A percentile compares a stretch with the other conserved stretches of the same genome.
These are phyloP conservation scores for Drosophila watanabei DNA, from an alignment of 1,140 invertebrate species.

Conservation along the genomic window DNA sequence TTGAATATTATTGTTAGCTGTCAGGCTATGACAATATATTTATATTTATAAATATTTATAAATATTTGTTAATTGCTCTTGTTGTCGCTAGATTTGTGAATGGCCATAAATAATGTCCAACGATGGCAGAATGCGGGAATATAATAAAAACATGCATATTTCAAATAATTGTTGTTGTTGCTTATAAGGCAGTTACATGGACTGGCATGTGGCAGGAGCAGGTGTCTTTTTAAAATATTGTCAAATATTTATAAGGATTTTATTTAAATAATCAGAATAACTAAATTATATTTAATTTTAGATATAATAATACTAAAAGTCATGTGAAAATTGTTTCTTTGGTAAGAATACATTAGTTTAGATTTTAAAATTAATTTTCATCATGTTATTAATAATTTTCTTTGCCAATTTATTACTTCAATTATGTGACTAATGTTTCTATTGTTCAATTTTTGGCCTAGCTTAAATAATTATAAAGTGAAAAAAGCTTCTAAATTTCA, in stretches of 20 bases:
- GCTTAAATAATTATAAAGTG: slow-evolving; percentile 4
- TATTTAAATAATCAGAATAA: not conserved
- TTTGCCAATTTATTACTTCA: not conserved
- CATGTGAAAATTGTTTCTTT: not conserved
- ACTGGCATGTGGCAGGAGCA: slow-evolving; percentile 2
- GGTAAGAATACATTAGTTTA: not conserved
- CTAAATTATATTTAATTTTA: not conserved
- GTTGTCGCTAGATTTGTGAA: slow-evolving; percentile 31
- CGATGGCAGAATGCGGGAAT: not conserved
- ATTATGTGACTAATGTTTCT: not conserved
- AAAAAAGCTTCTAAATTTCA: not conserved
- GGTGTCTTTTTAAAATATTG: not conserved
- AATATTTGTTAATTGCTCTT: slow-evolving; percentile 54
- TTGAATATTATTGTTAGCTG: slow-evolving; percentile 52
- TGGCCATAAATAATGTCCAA: slow-evolving; percentile 31
- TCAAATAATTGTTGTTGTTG: not conserved
- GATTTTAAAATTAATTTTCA: not conserved
- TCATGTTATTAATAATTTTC: not conserved
- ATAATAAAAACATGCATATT: not conserved
- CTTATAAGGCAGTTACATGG: not conserved
- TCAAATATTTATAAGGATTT: not conserved
- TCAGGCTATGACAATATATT: slow-evolving; percentile 31
- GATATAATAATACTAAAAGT: not conserved
- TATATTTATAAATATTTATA: slow-evolving; percentile 51
- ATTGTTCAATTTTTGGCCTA: not conserved